These are phyloP conservation scores for Orchestia grillus DNA, from an alignment of 1,140 invertebrate species.

Conservation along the genomic window DNA sequence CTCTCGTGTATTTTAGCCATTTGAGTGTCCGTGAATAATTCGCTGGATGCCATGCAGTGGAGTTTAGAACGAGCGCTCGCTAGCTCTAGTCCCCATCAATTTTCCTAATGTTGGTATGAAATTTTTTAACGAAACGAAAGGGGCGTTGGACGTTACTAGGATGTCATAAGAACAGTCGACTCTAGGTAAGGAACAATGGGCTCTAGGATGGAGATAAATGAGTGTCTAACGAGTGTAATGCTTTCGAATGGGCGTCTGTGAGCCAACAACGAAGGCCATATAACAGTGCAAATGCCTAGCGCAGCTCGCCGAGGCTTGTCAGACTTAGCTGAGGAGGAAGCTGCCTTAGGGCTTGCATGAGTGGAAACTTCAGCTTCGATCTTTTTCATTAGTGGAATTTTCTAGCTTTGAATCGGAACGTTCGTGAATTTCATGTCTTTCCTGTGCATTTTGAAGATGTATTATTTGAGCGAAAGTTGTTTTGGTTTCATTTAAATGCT, in stretches of 20 bases:
- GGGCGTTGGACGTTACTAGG: conserved; percentile 40
- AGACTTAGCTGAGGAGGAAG: conserved; percentile 13
- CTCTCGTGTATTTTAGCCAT: background rate
- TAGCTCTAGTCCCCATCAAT: conserved; percentile 20
- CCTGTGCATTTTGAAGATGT: background rate
- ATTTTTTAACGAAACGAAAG: conserved; percentile 46
- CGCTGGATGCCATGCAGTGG: background rate
- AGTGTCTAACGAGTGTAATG: conserved; percentile 54
- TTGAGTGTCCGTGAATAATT: background rate
- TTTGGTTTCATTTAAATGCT: background rate
- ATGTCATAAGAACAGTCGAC: conserved; percentile 50
- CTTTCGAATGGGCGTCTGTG: conserved; percentile 44
- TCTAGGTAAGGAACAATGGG: conserved; percentile 55
- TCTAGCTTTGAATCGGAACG: background rate
- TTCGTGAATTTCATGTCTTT: background rate
- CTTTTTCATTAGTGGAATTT: background rate
- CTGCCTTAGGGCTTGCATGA: background rate
- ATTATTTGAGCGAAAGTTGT: background rate
- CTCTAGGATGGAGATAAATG: conserved; percentile 48
- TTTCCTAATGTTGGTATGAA: conserved; percentile 50
- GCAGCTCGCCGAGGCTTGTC: background rate
- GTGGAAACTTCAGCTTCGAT: conserved; percentile 16
- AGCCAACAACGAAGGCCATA: conserved; percentile 33
- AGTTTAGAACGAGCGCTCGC: background rate
- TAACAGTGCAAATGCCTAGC: conserved; percentile 23